phyloP scores from a whole-genome alignment of 1,140 invertebrate genomes.

The Triops cancriformis region DNA sequence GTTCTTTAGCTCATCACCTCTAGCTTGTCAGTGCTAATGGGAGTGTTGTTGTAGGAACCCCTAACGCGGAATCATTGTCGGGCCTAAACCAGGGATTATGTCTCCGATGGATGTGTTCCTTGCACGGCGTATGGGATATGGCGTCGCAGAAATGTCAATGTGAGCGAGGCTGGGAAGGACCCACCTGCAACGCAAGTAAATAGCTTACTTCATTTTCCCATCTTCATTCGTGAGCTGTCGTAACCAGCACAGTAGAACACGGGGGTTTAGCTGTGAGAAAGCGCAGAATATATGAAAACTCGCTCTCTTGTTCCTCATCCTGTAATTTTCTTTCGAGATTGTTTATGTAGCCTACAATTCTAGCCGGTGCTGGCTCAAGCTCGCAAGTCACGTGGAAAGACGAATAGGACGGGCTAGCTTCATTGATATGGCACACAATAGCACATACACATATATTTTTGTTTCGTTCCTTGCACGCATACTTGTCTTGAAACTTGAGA shows the following conservation, averaged over 20 bases:
- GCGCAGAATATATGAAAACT: not conserved
- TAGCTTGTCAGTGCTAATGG: constrained; percentile 44
- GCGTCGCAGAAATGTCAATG: constrained; percentile 62
- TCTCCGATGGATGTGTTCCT: not conserved
- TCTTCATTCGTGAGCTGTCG: not conserved
- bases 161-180: constrained; percentile 80
- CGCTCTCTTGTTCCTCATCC: not conserved
- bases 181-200: constrained; percentile 58
- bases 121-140: not conserved
- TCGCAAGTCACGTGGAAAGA: not conserved
- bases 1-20: no score
- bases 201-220: not conserved
- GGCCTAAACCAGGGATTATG: constrained; percentile 1
- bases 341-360: not conserved
- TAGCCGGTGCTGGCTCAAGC: not conserved
- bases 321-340: not conserved
- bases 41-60: not conserved
- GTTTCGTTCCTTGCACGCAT: no score
- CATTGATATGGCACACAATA: not conserved
- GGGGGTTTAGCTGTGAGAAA: not conserved
- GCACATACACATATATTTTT: no score
- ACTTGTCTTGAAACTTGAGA: not conserved
- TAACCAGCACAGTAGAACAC: not conserved
- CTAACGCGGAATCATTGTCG: not conserved
- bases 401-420: not conserved